Evolutionary conservation across 1,140 invertebrate genomes (phyloP), one percentile per base, ranked within the genome.

Genomic region (Idris sp.): DNA sequence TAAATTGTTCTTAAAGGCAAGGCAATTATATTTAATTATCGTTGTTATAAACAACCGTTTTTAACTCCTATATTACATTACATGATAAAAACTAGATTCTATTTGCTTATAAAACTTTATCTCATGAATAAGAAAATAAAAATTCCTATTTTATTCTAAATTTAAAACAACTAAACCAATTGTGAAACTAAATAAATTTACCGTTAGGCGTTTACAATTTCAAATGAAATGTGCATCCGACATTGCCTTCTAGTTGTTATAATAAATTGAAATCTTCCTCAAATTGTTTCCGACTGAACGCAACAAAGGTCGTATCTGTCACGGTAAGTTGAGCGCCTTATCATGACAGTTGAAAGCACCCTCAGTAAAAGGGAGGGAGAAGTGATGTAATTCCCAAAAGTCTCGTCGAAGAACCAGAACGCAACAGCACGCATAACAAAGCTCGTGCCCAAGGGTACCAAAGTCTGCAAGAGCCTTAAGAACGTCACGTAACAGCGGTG

Each of bases 391-490:
- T 62, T 74, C 65, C 43, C 68, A 71, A 73, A 80, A 76, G 79
- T 41, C 73, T 76, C 64, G 36, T 79, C 69, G 67, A 36, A 76
- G 73, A 73, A 78, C 65, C 69, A 40, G 49, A 38, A 77, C 73
- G 76, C 79, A 69, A n/a, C 74, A 64, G 79, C 69, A 76, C 76
- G 59, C 76, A 28, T 73, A 67, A 56, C 65, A 14, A 58, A 8
- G 8, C 26, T 15, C 0, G 22, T 28, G 36, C 51, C 38, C 41
- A 38, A n/a, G 35, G 30, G 40, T 25, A 38, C 26, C 5, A 6
- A 35, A 35, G 54, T 61, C 43, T 40, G 43, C 9, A 30, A 65
- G 28, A 58, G 26, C 62, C 67, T 80, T 67, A 74, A 78, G 59
- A 76, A 74, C 64, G 54, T 62, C 61, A 49, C 53, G 28, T 59